Evolutionary conservation across 1,140 invertebrate species (phyloP), one percentile per base, ranked within the genome.

Genomic region (Tigriopus japonicus): DNA sequence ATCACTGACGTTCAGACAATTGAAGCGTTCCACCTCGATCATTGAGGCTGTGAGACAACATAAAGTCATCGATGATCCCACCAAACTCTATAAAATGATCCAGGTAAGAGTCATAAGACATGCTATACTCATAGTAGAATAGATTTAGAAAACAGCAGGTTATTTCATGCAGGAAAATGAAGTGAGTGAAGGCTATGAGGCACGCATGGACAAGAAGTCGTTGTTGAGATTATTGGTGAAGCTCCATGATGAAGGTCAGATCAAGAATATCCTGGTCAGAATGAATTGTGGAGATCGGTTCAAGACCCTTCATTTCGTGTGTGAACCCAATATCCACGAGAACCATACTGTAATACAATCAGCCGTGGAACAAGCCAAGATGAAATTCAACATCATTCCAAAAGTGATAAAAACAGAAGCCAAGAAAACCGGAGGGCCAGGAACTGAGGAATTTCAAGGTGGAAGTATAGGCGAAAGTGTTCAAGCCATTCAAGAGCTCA

Each of bases 181-280:
- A 68, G 68, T 70, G 21, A 75, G 74, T 62, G 77, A 80, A 71
- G 78, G 78, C 0, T 73, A 73, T 52, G 68, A 73, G 12, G 71
- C 72, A 41, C 64, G 2, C 63, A 77, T 83, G 19, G 80, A 82
- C 65, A 77, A 76, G 56, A 81, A 78, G 67, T 78, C 80, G 1
- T 67, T 83, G 6, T 62, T 75, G 1, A 70, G 80, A 54, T 66
- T 84, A 9, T 64, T 83, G 12, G 68, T 75, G 49, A 76, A 74
- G 65, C 69, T 84, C 35, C 69, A 72, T 0, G 70, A 71, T 51
- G 78, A 78, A 19, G 78, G 80, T 6, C 72, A 78, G 42, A 69
- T 84, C 1, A 81, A 79, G 68, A 73, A 74, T 40, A 75, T 80
- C 2, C 76, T 76, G 67, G 67, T 80, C n/a, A 72, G 72, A 1